Evolutionary conservation across 2,888 invertebrate genomes (phyloP).

Genomic region (Cremastinae sp.): DNA sequence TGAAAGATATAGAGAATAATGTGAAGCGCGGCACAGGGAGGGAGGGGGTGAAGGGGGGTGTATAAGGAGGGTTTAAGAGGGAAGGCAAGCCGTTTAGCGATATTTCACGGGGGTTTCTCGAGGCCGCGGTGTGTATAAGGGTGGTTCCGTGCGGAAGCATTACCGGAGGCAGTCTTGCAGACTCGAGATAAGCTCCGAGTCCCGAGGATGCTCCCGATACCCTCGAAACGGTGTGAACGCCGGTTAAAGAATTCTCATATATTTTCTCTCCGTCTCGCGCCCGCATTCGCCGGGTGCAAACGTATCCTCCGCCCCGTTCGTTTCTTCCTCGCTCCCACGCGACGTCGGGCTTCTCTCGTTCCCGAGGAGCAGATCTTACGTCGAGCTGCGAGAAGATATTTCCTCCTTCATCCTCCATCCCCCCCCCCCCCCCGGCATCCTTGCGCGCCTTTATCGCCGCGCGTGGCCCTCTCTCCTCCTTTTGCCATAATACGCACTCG

Average conservation of each 20-base stretch:
- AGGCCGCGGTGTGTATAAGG: conserved; percentile 60
- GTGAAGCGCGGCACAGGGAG: neutral
- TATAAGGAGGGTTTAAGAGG: conserved; percentile 50
- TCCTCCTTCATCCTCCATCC: conserved; percentile 24
- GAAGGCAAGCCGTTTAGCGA: conserved; percentile 75
- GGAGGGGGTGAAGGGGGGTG: conserved; percentile 49
- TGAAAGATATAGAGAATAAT: no score
- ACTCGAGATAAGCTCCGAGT: conserved; percentile 77
- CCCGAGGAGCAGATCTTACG: no score
- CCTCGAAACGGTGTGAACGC: conserved; percentile 71
- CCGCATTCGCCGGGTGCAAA: no score
- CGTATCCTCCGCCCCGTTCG: conserved; percentile 62
- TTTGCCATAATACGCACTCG: conserved; percentile 50
- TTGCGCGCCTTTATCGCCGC: no score
- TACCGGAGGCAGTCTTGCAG: conserved; percentile 80
- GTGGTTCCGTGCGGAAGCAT: conserved; percentile 70
- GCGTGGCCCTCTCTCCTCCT: no score
- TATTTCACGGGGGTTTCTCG: conserved; percentile 78
- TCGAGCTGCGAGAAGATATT: no score
- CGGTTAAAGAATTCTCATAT: conserved; percentile 71
- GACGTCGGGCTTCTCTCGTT: no score
- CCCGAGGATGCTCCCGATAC: conserved; percentile 63
- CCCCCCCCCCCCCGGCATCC: conserved; percentile 14
- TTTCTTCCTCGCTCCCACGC: conserved; percentile 44
- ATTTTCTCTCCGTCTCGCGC: no score